Evolutionary conservation across 2,797 vertebrate species (phyloP), one percentile per base, ranked within the genome.

Genomic region (Limnodromus scolopaceus): DNA sequence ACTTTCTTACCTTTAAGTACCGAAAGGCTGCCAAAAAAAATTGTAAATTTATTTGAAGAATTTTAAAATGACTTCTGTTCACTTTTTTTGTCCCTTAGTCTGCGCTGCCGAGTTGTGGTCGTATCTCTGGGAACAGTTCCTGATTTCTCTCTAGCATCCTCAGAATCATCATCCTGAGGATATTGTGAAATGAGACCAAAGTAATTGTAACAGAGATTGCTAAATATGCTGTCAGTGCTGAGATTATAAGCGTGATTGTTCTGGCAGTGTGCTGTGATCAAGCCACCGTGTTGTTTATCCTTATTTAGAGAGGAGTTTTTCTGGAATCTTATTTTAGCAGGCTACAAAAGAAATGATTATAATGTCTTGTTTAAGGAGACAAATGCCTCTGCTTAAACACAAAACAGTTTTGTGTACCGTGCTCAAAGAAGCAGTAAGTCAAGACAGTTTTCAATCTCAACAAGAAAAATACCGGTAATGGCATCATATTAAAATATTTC

Each of bases 191-290:
- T 95, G 91, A 94, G 89, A 91, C 80, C 89, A 70, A 85, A 95
- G 92, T 89, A 94, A 96, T 94, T 94, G 87, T 89, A 72, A 94
- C 85, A 51, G 87, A 82, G 89, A 86, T 94, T 89, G 90, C 93
- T 97, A 95, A 96, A 74, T 85, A 81, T 22, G 63, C 96, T 94
- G 88, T 95, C 90, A 92, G 74, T 36, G 72, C 88, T 79, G 3
- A 76, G 91, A 93, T 94, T 90, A 7, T 58, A 79, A 92, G 92
- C 64, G 64, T 89, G 93, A 84, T 92, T 87, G 49, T 92, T 93
- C 90, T 86, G 88, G 88, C 87, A 81, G 83, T 85, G 8, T 92
- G 92, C 90, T 90, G 80, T 95, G 96, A 95, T 96, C 91, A 79
- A 96, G 79, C 69, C 80, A 79, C 93, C 36, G 25, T 69, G 68